A percentile compares a stretch with the other conserved stretches of the same genome.
phyloP scores from a whole-genome alignment of 2,797 vertebrate species.

The Eulemur rubriventer region DNA sequence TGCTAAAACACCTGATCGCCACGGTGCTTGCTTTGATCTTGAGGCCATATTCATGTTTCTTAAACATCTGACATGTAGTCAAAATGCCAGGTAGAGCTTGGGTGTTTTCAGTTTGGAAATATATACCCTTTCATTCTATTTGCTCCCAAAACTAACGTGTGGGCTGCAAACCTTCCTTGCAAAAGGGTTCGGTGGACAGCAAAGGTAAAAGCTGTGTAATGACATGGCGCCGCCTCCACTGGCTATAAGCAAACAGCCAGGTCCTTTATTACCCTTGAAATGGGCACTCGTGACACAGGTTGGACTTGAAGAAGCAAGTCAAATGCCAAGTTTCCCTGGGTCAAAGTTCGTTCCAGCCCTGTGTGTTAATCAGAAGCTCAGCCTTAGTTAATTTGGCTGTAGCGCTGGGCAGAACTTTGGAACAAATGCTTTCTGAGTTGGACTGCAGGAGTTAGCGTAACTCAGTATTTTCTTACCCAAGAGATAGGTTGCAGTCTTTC shows the following conservation, averaged over 20 bases:
- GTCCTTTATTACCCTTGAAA: constrained; percentile 83
- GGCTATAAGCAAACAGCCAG: constrained; percentile 81
- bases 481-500: neutral
- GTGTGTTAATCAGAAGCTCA: constrained; percentile 79
- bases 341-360: constrained; percentile 68
- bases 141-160: neutral
- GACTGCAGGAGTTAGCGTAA: neutral
- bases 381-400: constrained; percentile 60
- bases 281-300: constrained; percentile 78
- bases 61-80: constrained; percentile 49
- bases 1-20: constrained; percentile 41
- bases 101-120: constrained; percentile 72
- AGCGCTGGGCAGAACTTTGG: constrained; percentile 35
- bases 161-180: neutral
- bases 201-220: constrained; percentile 15
- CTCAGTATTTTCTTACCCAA: neutral
- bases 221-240: constrained; percentile 70
- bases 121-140: neutral
- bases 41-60: constrained; percentile 12
- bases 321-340: constrained; percentile 69
- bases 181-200: constrained; percentile 59
- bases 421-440: constrained; percentile 49
- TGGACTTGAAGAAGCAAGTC: constrained; percentile 36
- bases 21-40: constrained; percentile 24
- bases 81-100: constrained; percentile 58